Evolutionary conservation across 2,797 vertebrate species (phyloP), one percentile per base, ranked within the genome.

Genomic region (Pangasius larnaudii): DNA sequence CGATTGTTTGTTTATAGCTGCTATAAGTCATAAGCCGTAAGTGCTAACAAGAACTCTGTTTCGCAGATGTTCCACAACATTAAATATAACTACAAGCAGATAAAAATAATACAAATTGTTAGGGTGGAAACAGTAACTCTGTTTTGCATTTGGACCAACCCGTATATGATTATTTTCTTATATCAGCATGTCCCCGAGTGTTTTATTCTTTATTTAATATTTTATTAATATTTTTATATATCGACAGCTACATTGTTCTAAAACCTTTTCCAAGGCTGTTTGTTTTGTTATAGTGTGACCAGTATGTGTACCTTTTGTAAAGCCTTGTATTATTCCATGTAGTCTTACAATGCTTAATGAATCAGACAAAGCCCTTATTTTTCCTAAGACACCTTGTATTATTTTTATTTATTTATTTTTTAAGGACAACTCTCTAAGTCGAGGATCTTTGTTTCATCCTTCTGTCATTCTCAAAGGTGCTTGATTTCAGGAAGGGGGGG

Each of bases 371-470:
- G 22, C 33, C 36, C 69, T 27, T 59, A 27, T n/a, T 63, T 46
- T n/a, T 42, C 22, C 22, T 9, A 16, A 46, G 24, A 82, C 79
- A 27, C 24, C 49, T 42, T 7, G 14, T 46, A 1, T 9, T 46
- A 0, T 46, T 46, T 46, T 9, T 46, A 9, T 46, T 46, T 46
- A 1, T 46, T 46, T 46, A 6, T 61, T 82, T 82, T 63, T 61
- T 63, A 27, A 82, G 46, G 58, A 82, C 0, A 24, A n/a, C 33
- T 59, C n/a, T 51, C 46, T 89, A 71, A 77, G 84, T 42, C 1
- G 22, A 42, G 22, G 58, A 87, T 88, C 87, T 87, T 75, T 77
- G 87, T 67, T 49, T 53, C 16, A 3, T 85, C 61, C 56, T 84
- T 83, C 33, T 36, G 87, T 61, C 75, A 30, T 75, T 63, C 51